A percentile compares a stretch with the other conserved stretches of the same genome.
phyloP scores from a whole-genome alignment of 2,797 vertebrate genomes.

The Bryconaethiops microstoma region DNA sequence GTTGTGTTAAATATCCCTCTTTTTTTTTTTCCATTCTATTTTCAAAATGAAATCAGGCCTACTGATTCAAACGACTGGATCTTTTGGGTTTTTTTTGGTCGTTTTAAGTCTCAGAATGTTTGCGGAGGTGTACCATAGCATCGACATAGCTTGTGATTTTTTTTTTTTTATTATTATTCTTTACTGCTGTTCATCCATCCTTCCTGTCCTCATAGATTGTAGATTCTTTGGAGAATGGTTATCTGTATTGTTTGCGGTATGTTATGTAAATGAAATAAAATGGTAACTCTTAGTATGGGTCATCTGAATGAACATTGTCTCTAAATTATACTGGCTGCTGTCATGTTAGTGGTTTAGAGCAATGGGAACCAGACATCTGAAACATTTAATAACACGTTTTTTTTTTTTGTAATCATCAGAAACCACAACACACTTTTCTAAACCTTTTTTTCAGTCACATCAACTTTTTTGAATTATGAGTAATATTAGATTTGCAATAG shows the following conservation, averaged over 20 bases:
- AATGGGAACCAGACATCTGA: no score
- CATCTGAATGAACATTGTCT: not conserved
- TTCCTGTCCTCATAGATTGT: constrained; percentile 16
- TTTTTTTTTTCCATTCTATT: not conserved
- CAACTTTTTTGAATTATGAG: no score
- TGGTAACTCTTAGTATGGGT: constrained; percentile 58
- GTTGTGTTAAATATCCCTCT: not conserved
- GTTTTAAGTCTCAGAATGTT: constrained; percentile 28
- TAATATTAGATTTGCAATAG: no score
- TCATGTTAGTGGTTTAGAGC: no score
- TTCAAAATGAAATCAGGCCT: not conserved
- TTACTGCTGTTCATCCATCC: constrained; percentile 4
- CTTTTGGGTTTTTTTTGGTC: not conserved
- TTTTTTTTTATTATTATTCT: constrained; percentile 9
- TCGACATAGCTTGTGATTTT: not conserved
- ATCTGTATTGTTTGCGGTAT: constrained; percentile 89
- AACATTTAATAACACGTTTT: no score
- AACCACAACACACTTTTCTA: no score
- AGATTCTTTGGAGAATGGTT: constrained; percentile 64
- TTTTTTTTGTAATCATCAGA: no score
- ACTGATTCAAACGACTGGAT: not conserved
- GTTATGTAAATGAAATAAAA: constrained; percentile 99
- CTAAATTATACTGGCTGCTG: no score
- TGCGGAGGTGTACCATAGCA: constrained; percentile 1
- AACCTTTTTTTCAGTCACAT: no score